Conservation (phyloP, 2,797 vertebrate species). For the Enoplosus armatus region DNA sequence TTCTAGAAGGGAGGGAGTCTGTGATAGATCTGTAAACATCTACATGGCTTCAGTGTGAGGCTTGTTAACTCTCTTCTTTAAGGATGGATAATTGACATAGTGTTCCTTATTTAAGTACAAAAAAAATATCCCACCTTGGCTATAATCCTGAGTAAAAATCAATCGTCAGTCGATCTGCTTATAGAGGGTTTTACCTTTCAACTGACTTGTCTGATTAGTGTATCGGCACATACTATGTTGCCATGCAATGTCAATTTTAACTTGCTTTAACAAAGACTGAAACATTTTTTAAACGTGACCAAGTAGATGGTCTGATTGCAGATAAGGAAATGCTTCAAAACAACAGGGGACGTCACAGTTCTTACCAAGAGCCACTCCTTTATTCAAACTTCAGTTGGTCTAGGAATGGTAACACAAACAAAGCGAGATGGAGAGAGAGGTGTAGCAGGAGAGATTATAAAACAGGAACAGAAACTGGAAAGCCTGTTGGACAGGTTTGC, state of each 20-base stretch:
- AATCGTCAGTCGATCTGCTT: not conserved
- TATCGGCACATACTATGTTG: not conserved
- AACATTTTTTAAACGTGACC: not conserved
- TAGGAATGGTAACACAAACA: not conserved
- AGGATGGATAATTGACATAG: not conserved
- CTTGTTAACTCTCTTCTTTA: not conserved
- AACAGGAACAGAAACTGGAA: constrained; percentile 83
- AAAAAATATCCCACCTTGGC: not conserved
- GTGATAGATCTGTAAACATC: not conserved
- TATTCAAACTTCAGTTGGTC: constrained; percentile 14
- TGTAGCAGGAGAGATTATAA: constrained; percentile 17
- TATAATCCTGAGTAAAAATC: not conserved
- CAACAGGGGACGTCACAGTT: not conserved
- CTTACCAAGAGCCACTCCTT: constrained; percentile 37
- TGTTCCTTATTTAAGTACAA: not conserved
- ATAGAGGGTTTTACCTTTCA: not conserved
- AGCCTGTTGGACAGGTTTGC: constrained; percentile 75
- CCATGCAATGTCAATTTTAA: not conserved
- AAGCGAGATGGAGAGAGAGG: not conserved
- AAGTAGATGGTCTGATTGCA: not conserved
- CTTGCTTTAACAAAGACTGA: not conserved
- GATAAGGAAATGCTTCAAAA: constrained; percentile 6
- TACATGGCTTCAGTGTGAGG: not conserved
- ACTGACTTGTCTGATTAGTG: not conserved
- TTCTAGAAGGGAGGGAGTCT: not conserved